Percentiles rank a stretch among this genome's conserved stretches.
phyloP scores from a whole-genome alignment of 1,140 invertebrate species.

The Geopemphigus sp. region DNA sequence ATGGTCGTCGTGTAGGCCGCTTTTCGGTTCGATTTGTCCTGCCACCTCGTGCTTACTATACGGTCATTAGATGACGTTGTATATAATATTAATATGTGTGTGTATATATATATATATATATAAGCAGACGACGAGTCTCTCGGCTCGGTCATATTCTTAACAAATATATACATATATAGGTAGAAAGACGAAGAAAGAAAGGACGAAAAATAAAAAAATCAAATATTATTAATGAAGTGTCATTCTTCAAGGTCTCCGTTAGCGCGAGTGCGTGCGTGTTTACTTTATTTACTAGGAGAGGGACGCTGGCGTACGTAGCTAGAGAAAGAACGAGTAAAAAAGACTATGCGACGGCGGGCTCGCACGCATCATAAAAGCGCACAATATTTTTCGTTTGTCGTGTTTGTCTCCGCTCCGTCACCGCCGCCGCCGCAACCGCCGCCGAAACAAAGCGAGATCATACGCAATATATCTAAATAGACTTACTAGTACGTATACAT shows the following conservation, averaged over 20 bases:
- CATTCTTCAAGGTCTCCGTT: constrained; percentile 44
- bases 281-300: constrained; percentile 1
- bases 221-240: constrained; percentile 50
- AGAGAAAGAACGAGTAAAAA: no score
- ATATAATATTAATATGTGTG: neutral
- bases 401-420: neutral
- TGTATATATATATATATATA: no score
- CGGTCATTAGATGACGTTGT: constrained; percentile 47
- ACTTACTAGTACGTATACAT: no score
- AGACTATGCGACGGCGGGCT: no score
- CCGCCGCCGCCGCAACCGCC: neutral
- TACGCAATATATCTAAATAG: no score
- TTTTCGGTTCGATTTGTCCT: constrained; percentile 35
- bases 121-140: no score
- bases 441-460: constrained; percentile 19
- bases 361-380: constrained; percentile 11
- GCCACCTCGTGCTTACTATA: neutral
- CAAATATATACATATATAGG: neutral
- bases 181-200: neutral
- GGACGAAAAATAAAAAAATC: constrained; percentile 22
- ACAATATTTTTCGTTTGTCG: constrained; percentile 39
- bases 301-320: neutral
- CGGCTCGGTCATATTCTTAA: no score
- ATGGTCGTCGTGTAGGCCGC: no score
- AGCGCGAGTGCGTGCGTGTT: neutral